Base-by-base conservation (phyloP, 2,888 invertebrate genomes). In the Malthinus flaveolus region DNA sequence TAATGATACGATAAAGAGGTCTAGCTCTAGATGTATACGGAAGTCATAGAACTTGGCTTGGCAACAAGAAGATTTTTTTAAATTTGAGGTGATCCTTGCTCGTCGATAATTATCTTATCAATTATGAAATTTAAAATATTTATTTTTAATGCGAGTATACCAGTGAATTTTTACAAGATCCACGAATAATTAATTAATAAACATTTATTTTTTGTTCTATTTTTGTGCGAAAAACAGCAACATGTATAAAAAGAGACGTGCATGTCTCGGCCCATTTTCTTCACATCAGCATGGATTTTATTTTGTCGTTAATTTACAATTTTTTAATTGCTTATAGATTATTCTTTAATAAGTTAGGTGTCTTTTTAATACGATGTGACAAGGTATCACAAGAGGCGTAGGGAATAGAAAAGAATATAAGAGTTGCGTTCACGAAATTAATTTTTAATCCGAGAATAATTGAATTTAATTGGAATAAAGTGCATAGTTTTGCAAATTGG, bases 21-120 rank as follows among this genome's bases (percentile, higher is more conserved):
- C 56, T 56, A 31, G 44, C 52, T 52, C 52, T 56, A 31, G 13
- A 46, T 56, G 42, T 56, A 56, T 13, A 44, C 60, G 60, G 60
- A 60, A 60, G 60, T 60, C 60, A 56, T 46, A 56, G 56, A 60
- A 60, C 60, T 56, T 60, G 15, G 54, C 60, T 51, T 60, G 53
- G 56, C 60, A 60, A 60, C 60, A 56, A 53, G 31, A 35, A 10
- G 37, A 37, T 31, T 32, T 32, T 32, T 50, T 7, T 35, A 13
- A 53, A 48, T 46, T 37, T 48, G 48, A 46, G 35, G 46, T 35
- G 50, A 33, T 32, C 33, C 39, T 39, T 42, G 39, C 44, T 42
- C 44, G 23, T 34, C 10, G 7, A 44, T 42, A 42, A 9, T 15
- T 42, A 23, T 11, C 39, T 42, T 42, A 42, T 42, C 39, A 15